Percentiles rank a stretch among this genome's conserved stretches.
These are phyloP conservation scores for Stichodactyla helianthus DNA, from an alignment of 64 coral and sea anemone species.

Conservation along the genomic window DNA sequence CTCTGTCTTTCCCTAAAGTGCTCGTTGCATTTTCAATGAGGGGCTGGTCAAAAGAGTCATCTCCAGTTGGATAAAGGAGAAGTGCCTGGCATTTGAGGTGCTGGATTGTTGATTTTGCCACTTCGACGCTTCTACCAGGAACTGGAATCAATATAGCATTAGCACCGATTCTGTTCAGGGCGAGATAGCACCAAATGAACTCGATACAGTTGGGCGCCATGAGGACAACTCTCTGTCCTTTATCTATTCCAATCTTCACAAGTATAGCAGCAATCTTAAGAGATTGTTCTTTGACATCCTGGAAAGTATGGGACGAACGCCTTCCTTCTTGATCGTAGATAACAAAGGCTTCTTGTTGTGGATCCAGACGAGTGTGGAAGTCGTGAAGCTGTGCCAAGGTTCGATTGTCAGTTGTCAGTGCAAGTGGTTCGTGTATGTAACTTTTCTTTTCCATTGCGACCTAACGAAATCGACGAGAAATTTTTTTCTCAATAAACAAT, in stretches of 20 bases:
- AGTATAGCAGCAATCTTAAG: constrained; percentile 12
- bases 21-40: background rate
- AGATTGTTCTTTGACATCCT: constrained; percentile 9
- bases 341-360: constrained; percentile 13
- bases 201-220: constrained; percentile 16
- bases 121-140: background rate
- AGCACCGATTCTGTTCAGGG: constrained; percentile 5
- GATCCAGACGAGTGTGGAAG: background rate
- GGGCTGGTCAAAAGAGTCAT: background rate
- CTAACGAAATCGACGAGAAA: too few relatives aligned
- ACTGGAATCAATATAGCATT: background rate
- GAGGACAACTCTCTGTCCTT: constrained; percentile 3
- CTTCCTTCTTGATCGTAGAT: background rate
- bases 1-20: background rate
- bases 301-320: background rate
- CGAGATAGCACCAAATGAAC: constrained; percentile 6
- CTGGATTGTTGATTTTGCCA: background rate
- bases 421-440: too few relatives aligned
- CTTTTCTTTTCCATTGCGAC: too few relatives aligned
- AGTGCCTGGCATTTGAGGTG: background rate
- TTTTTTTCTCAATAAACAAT: too few relatives aligned
- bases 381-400: background rate
- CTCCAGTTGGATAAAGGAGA: background rate
- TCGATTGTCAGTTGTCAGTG: background rate
- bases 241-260: background rate